Evolutionary conservation across 2,888 invertebrate genomes (phyloP), one percentile per base, ranked within the genome.

Genomic region (Erebia epiphron): DNA sequence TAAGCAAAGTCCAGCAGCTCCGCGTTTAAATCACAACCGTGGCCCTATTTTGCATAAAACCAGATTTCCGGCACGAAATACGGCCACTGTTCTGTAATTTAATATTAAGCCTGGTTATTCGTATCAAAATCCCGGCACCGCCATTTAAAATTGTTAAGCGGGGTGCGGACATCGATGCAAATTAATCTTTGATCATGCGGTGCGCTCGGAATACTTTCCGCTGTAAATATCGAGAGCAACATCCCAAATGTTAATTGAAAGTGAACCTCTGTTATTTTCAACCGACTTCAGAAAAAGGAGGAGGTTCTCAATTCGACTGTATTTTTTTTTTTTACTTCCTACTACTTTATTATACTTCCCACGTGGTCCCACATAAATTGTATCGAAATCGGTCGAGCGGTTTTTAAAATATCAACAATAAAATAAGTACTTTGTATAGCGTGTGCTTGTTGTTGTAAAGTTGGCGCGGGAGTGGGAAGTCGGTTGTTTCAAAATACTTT

Each of bases 101-200:
- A 65, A 65, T 65, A 65, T 63, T 63, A 64, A 54, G 64, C 64
- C 65, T 41, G 54, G 65, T 65, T 65, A 65, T 65, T 54, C 65
- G 65, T 65, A 54, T 16, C 65, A 56, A 65, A 65, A 65, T 43
- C 65, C 65, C 52, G 65, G 54, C 65, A 18, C 46, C 62, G 49
- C 65, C 56, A 14, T 65, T 65, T 65, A 65, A 65, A 65, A 65
- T 65, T 65, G 65, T 65, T 65, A 65, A 65, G 65, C 65, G 65
- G 52, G 16, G 52, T 41, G 54, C 43, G 43, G 54, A 56, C 54
- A 65, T 65, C 65, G 54, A 65, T 65, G 56, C 65, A 54, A 65
- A 65, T 65, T 56, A 65, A 65, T 65, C 65, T 65, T 43, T 65
- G 56, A 65, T 65, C 65, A 56, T 65, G 52, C 35, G 52, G 52